Evolutionary conservation across 1,140 invertebrate genomes (phyloP).

Genomic region (Glomeris maerens): DNA sequence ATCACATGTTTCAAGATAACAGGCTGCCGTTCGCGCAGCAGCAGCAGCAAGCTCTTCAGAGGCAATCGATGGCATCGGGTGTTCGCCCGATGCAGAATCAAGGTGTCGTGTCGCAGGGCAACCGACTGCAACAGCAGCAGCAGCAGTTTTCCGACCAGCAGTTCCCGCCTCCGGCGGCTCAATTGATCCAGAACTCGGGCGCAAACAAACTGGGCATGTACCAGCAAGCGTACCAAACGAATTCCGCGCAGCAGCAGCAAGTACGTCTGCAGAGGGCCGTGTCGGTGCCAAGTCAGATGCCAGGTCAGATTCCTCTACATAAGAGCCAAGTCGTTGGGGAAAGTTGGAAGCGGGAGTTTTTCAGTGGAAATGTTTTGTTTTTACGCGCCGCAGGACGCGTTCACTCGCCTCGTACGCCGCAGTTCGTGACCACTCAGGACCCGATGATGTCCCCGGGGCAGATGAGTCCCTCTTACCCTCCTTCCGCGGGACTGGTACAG

Average conservation of each 20-base stretch:
- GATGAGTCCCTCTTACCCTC: slow-evolving; percentile 10
- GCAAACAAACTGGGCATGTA: slow-evolving; percentile 17
- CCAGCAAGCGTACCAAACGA: slow-evolving; percentile 21
- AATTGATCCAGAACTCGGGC: slow-evolving; percentile 5
- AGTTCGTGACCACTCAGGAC: slow-evolving; percentile 10
- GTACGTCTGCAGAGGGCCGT: slow-evolving; percentile 17
- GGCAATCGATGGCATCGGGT: slow-evolving; percentile 19
- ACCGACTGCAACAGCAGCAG: slow-evolving; percentile 28
- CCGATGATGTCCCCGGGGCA: slow-evolving; percentile 17
- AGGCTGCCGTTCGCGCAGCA: slow-evolving; percentile 9
- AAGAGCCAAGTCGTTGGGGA: not conserved
- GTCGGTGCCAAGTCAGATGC: slow-evolving; percentile 17
- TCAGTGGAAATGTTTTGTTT: not conserved
- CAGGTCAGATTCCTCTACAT: not conserved
- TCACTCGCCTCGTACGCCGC: slow-evolving; percentile 17
- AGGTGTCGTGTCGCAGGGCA: slow-evolving; percentile 26
- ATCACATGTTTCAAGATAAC: no score
- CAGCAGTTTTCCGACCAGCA: slow-evolving; percentile 41
- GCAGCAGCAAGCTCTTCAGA: slow-evolving; percentile 19
- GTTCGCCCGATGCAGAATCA: slow-evolving; percentile 20
- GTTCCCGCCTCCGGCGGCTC: slow-evolving; percentile 31
- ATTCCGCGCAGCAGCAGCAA: slow-evolving; percentile 7
- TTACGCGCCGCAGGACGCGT: slow-evolving; percentile 14
- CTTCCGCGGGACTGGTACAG: slow-evolving; percentile 10
- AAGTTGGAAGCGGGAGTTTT: not conserved